Base-by-base conservation (phyloP, 2,113 vertebrate genomes). In the Gymnobelideus leadbeateri region DNA sequence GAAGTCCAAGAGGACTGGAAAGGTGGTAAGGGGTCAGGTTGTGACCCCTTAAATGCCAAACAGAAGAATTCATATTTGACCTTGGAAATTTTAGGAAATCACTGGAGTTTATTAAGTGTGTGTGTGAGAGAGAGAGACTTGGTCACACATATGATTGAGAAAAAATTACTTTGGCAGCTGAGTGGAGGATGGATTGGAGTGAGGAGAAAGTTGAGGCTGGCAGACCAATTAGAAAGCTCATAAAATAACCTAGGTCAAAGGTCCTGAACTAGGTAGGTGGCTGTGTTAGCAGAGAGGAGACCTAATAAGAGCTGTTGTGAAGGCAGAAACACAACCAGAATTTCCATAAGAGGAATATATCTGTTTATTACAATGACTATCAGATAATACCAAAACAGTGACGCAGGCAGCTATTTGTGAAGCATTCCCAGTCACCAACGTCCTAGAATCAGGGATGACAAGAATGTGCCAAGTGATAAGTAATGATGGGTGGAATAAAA, bases 381-480 rank as follows among this genome's bases (percentile, higher is more conserved):
- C 5, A 43, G 68, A 84, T 23, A n/a, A 0, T n/a, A 77, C 37
- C 4, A 7, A 77, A 77, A 7, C 11, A 11, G 2, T 49, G 8
- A 2, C 94, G 0, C n/a, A n/a, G 0, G 2, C 28, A 61, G 16
- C 28, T 54, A 0, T 37, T 24, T 10, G 49, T 4, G 10, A 0
- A 11, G 16, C 57, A 46, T 23, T 49, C 24, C 49, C 10, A 16
- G 49, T 50, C 14, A 91, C 91, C 7, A n/a, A 89, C 37, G 53
- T 92, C 49, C 51, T 4, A 26, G 94, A 96, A 96, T 91, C 55
- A 91, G 89, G 43, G n/a, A 4, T 1, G 46, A 49, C 47, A 51
- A 54, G 53, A 89, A 84, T 23, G 24, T 46, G 26, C 12, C 49
- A 91, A 91, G 91, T 94, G 94, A 37, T 49, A 89, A 95, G 51